These are phyloP conservation scores for Trichosurus vulpecula DNA, from an alignment of 2,797 vertebrate species.

Conservation along the genomic window DNA sequence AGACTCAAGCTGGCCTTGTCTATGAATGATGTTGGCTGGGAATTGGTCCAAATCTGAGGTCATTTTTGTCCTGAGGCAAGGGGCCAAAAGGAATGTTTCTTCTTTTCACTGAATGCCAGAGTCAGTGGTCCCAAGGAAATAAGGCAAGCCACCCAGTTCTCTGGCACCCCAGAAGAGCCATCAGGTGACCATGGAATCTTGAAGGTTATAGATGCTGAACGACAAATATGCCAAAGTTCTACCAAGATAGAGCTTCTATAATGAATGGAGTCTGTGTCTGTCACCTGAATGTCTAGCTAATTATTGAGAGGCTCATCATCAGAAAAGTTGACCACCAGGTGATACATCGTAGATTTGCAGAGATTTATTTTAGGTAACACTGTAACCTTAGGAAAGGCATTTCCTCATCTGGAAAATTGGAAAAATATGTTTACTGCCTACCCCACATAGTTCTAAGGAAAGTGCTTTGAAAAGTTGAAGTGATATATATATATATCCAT, in stretches of 20 bases:
- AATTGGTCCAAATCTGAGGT: neutral
- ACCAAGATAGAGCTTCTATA: neutral
- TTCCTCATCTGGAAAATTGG: constrained; percentile 1
- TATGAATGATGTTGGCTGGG: neutral
- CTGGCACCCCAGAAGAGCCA: neutral
- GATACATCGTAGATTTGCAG: neutral
- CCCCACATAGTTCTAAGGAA: neutral
- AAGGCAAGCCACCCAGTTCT: neutral
- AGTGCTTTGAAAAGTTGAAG: neutral
- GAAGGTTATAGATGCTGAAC: neutral
- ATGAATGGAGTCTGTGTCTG: neutral
- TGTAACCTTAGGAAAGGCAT: neutral
- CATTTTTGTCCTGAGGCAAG: neutral
- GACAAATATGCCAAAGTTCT: neutral
- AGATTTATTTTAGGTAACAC: neutral
- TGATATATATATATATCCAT: neutral
- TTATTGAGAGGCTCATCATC: neutral
- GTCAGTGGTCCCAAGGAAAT: neutral
- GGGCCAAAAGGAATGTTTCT: neutral
- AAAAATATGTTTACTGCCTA: neutral
- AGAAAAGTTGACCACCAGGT: neutral
- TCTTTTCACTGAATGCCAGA: neutral
- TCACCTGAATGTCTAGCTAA: neutral
- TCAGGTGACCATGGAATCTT: neutral
- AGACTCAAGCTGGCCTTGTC: neutral